Evolutionary conservation across 2,797 vertebrate species (phyloP).

Genomic region (Anomalospiza imberbis): DNA sequence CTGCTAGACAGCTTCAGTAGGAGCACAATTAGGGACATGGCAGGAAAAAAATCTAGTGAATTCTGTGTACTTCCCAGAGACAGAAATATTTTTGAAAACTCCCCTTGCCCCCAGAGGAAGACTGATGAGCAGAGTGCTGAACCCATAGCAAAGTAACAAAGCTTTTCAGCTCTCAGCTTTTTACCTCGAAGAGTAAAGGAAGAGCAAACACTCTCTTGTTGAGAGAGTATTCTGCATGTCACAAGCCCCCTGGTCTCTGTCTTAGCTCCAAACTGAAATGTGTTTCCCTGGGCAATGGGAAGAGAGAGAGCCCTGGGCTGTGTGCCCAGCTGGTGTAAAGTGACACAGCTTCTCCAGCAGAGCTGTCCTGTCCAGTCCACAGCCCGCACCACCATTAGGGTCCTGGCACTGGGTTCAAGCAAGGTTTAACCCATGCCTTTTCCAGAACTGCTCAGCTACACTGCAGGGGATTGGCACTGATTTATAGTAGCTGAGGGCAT

Average conservation of each 20-base stretch:
- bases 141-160: background rate
- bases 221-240: background rate
- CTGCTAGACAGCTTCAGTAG: background rate
- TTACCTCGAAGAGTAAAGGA: background rate
- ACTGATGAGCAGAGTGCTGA: background rate
- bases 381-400: accelerated
- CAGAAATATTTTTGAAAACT: background rate
- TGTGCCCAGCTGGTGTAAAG: background rate
- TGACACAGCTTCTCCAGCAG: background rate
- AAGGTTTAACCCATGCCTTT: background rate
- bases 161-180: background rate
- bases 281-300: background rate
- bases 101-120: background rate
- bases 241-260: background rate
- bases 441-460: background rate
- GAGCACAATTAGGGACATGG: background rate
- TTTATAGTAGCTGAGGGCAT: background rate
- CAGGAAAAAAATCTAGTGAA: background rate
- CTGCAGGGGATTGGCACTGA: background rate
- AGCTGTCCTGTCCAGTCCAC: background rate
- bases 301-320: accelerated
- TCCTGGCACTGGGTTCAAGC: background rate
- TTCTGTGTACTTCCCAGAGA: background rate
- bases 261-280: background rate
- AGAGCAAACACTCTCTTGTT: background rate